Evolutionary conservation across 35 echinoderm and acorn worm species (phyloP), one percentile per base, ranked within the genome.

Genomic region (Lytechinus variegatus): DNA sequence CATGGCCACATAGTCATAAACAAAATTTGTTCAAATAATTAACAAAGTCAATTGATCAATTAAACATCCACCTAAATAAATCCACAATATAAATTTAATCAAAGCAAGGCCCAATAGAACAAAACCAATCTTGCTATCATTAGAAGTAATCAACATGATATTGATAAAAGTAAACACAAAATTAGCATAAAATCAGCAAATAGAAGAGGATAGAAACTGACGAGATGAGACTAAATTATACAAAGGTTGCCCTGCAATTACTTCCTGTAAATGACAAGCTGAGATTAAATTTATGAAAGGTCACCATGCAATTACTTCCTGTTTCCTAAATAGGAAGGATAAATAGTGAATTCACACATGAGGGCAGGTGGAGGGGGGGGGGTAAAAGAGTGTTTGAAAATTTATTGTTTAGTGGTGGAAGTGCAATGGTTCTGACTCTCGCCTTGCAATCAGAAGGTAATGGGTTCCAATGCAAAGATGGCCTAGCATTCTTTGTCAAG

Each of bases 111-210:
- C 19, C 6, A 79, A 9, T n/a, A 79, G 14, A 79, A 79, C 8
- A 79, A 16, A 79, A 79, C 19, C n/a, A 8, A 79, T 79, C 66
- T 79, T 79, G 66, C 14, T 79, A 19, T n/a, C n/a, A 79, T 19
- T 79, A 79, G 14, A 4, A 79, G 24, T 6, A 19, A 79, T 79
- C 21, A 16, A 79, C 66, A 79, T n/a, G 5, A 79, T 24, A 11
- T 21, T 79, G 66, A 24, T 5, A 79, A 79, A 79, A 71, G 12
- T 71, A 13, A 71, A 14, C 61, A 71, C 61, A 71, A 71, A 79
- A 79, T 79, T 79, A 27, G 66, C 66, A 79, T 79, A 79, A 79
- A 79, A 79, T 79, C n/a, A 79, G 66, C 66, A 79, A 79, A 79
- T 24, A n/a, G 66, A 24, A 24, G n/a, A 24, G 66, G 89, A 91